Conservation (phyloP, 2,888 invertebrate species). For the Bruchidius siliquastri region DNA sequence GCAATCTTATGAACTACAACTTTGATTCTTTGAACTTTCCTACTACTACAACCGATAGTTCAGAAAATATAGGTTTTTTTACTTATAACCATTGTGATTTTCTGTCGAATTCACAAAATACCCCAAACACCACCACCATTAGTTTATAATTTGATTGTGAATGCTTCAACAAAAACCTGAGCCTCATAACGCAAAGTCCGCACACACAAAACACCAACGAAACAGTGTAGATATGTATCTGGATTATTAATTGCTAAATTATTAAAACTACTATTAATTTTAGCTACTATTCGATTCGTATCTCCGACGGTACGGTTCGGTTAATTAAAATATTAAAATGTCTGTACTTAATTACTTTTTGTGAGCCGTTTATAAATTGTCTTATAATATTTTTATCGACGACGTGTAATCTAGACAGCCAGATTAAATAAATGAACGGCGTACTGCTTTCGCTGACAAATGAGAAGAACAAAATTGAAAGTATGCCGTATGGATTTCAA, state of each 20-base stretch:
- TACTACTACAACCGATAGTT: too few species aligned
- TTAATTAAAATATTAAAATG: constrained; percentile 31
- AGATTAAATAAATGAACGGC: constrained; percentile 4
- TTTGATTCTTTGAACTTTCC: too few species aligned
- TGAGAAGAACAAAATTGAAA: not conserved
- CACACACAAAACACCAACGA: constrained; percentile 20
- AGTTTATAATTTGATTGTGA: not conserved
- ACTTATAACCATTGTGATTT: too few species aligned
- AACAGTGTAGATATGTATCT: constrained; percentile 23
- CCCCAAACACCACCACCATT: too few species aligned
- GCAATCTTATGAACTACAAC: too few species aligned
- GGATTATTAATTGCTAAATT: constrained; percentile 32
- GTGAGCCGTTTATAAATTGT: constrained; percentile 14
- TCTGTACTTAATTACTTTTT: constrained; percentile 20
- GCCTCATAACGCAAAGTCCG: constrained; percentile 9
- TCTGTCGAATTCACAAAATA: too few species aligned
- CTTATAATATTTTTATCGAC: constrained; percentile 19
- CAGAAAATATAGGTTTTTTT: too few species aligned
- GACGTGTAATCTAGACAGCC: constrained; percentile 12
- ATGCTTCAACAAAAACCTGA: constrained; percentile 1
- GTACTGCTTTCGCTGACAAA: constrained; percentile 5
- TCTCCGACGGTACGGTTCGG: constrained; percentile 24
- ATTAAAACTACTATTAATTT: constrained; percentile 22
- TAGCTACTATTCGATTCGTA: constrained; percentile 24
- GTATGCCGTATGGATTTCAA: constrained; percentile 2